phyloP scores from a whole-genome alignment of 1,140 invertebrate species.

The Meteorus sp. region DNA sequence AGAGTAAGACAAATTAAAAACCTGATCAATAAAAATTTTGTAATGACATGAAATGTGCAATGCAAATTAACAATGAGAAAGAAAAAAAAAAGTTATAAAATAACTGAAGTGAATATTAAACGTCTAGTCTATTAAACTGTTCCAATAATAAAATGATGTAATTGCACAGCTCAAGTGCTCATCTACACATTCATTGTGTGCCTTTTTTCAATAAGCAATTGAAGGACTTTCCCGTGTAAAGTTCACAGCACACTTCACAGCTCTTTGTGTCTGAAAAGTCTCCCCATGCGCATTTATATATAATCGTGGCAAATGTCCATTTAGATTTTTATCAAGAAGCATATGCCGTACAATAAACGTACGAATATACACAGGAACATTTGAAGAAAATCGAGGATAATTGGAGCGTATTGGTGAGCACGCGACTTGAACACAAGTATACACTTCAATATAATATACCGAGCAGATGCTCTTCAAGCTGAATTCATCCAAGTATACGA shows the following conservation, averaged over 20 bases:
- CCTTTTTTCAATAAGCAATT: no score
- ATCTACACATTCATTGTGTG: no score
- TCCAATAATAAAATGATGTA: no score
- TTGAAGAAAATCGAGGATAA: conserved; percentile 47
- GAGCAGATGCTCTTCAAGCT: conserved; percentile 34
- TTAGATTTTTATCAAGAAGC: conserved; percentile 23
- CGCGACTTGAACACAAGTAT: conserved; percentile 36
- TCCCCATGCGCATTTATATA: neutral
- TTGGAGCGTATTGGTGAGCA: conserved; percentile 47
- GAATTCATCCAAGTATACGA: conserved; percentile 12
- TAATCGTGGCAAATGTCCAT: conserved; percentile 19
- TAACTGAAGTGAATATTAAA: no score
- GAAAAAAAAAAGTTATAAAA: no score
- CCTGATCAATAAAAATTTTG: no score
- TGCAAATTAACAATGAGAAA: no score
- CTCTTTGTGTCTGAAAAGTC: neutral
- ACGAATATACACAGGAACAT: conserved; percentile 12
- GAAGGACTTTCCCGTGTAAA: conserved; percentile 5
- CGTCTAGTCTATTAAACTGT: no score
- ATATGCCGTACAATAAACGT: conserved; percentile 8
- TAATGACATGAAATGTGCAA: no score
- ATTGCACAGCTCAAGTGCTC: no score
- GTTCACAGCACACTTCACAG: neutral
- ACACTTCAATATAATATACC: no score
- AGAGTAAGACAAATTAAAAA: no score